Conservation (phyloP, 2,113 vertebrate species). For the Pluvialis apricaria region DNA sequence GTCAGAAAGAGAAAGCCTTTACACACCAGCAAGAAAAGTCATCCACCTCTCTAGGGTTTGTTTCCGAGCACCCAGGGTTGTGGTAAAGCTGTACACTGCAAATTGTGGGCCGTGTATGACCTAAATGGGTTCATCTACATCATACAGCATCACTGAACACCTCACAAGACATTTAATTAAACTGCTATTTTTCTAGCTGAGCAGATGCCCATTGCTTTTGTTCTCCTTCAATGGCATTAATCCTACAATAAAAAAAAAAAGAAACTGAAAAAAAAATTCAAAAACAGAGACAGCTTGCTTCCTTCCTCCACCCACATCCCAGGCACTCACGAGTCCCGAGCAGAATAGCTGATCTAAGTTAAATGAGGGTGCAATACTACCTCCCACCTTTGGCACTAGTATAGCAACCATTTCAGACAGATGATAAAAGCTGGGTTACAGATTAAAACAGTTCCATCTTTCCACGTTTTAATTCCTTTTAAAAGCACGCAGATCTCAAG, state of each 20-base stretch:
- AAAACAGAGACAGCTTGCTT: background rate
- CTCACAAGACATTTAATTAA: background rate
- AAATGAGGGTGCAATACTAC: rapidly evolving
- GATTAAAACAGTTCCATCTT: background rate
- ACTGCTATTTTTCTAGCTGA: background rate
- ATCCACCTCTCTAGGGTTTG: background rate
- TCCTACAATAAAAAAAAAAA: background rate
- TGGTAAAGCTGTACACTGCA: background rate
- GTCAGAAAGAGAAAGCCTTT: background rate
- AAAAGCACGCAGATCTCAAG: rapidly evolving
- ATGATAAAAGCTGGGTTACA: background rate
- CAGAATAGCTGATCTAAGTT: background rate
- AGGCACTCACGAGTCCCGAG: background rate
- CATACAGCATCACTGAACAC: background rate
- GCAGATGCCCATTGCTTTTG: background rate
- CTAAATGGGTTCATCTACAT: background rate
- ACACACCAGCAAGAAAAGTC: background rate
- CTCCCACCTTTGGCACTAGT: background rate
- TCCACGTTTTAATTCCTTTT: rapidly evolving
- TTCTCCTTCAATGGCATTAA: background rate
- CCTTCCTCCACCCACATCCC: background rate
- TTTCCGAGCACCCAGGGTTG: background rate
- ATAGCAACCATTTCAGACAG: background rate
- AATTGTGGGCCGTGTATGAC: rapidly evolving
- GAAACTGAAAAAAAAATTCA: background rate